Evolutionary conservation across 2,797 vertebrate genomes (phyloP).

Genomic region (Helostoma temminkii): DNA sequence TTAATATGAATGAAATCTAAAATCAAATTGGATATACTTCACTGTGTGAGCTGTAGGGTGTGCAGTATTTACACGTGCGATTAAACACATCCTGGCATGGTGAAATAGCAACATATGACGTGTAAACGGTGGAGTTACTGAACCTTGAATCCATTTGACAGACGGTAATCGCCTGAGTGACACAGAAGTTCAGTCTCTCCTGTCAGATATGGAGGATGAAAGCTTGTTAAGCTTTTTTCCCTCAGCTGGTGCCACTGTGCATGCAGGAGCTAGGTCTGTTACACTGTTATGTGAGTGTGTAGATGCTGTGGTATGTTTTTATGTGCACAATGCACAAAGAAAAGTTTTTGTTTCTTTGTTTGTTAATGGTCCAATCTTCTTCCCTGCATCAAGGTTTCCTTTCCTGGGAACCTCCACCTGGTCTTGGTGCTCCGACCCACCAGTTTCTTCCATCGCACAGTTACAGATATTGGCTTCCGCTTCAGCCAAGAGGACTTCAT

Average conservation of each 20-base stretch:
- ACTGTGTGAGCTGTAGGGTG: background rate
- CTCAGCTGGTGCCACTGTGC: background rate
- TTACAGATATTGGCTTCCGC: constrained; percentile 96
- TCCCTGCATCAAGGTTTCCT: constrained; percentile 86
- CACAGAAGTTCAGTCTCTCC: constrained; percentile 10
- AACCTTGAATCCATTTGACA: constrained; percentile 31
- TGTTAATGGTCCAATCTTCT: constrained; percentile 1
- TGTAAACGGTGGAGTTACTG: constrained; percentile 15
- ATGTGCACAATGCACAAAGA: background rate
- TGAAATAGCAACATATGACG: constrained; percentile 16
- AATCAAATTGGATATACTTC: background rate
- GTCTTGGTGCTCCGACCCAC: constrained; percentile 96
- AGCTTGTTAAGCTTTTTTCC: constrained; percentile 16
- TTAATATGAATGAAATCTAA: background rate
- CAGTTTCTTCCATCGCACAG: constrained; percentile 96
- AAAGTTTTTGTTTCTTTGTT: background rate
- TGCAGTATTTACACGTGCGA: background rate
- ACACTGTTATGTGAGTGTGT: background rate
- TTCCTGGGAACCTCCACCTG: constrained; percentile 95
- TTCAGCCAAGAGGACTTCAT: constrained; percentile 98
- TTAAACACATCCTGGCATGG: background rate
- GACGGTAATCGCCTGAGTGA: constrained; percentile 40
- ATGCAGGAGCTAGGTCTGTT: accelerated
- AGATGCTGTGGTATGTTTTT: background rate
- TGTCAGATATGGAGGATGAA: constrained; percentile 26